Base-by-base conservation (phyloP, 2,888 invertebrate genomes). In the Drosophila macrospina region DNA sequence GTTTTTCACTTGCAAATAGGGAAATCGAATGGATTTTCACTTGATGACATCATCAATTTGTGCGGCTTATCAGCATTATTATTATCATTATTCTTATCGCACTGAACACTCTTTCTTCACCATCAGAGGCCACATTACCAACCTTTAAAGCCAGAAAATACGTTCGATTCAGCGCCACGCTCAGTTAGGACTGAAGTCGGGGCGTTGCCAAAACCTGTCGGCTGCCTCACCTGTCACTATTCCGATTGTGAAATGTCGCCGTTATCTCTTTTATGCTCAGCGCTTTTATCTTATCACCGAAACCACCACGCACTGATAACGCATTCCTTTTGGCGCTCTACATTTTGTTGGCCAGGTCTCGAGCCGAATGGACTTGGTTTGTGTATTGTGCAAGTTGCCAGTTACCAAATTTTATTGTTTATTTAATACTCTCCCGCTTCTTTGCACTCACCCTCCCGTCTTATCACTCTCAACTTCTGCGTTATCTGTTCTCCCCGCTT, bases 131-230 rank as follows among this genome's bases (percentile, higher is more conserved):
- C 60, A 71, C 57, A 59, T 68, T 80, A 80, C 80, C 60, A 50
- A 73, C 71, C 76, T 73, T 74, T 36, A 55, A 60, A 64, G 68
- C 65, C 65, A 73, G 78, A 73, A 87, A 89, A 89, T 66, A 88
- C 87, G 88, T 91, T 88, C 80, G 86, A 79, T 77, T 68, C 79
- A 70, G 86, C 77, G 80, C 80, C 86, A 83, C 85, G 88, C 74
- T 81, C 79, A 79, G 72, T 76, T 87, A 60, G 75, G 83, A 90
- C 90, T 90, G 75, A 90, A 88, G 71, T 77, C 78, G 81, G 75
- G 78, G 81, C 80, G 85, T 83, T 81, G 78, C 76, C 79, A 68
- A 74, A 77, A 73, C 51, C 63, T 56, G 54, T 61, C 44, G 51
- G 54, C 57, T 52, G 54, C 52, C 74, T 61, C 79, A 87, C 80